Percentiles rank a stretch among this genome's conserved stretches.
phyloP scores from a whole-genome alignment of 2,113 vertebrate species.

The Peromyscus polionotus region DNA sequence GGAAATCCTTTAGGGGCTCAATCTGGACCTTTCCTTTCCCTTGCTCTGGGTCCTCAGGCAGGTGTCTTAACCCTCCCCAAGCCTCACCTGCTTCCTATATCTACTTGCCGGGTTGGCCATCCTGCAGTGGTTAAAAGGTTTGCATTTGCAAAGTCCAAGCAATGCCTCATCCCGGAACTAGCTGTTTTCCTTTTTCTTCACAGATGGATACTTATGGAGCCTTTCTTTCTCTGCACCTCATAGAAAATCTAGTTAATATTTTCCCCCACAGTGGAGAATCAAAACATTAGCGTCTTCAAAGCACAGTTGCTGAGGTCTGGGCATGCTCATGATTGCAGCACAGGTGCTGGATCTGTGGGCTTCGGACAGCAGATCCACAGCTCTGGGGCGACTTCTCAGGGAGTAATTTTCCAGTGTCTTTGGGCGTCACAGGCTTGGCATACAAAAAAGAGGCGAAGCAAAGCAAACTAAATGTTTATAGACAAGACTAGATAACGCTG shows the following conservation, averaged over 20 bases:
- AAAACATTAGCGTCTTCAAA: background rate
- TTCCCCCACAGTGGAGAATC: background rate
- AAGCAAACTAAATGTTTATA: background rate
- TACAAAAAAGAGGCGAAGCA: background rate
- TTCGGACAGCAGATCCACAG: background rate
- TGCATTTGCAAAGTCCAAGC: background rate
- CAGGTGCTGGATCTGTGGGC: background rate
- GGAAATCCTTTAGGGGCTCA: background rate
- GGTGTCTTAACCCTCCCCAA: background rate
- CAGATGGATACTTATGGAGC: background rate
- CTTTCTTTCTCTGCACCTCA: background rate
- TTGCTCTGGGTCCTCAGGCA: background rate
- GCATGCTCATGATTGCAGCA: background rate
- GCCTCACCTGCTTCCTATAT: background rate
- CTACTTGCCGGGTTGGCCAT: background rate
- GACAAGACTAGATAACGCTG: background rate
- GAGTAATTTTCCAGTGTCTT: background rate
- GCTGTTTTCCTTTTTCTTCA: background rate
- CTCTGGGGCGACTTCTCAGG: background rate
- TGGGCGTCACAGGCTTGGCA: background rate
- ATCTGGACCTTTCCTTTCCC: background rate
- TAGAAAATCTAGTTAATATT: slow-evolving; percentile 36
- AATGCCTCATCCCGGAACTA: background rate
- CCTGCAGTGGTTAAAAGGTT: background rate
- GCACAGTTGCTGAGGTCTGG: background rate